A percentile compares a stretch with the other conserved stretches of the same genome.
Evolutionary conservation across 2,888 invertebrate genomes (phyloP).

Genomic region (Drosophila leonis): DNA sequence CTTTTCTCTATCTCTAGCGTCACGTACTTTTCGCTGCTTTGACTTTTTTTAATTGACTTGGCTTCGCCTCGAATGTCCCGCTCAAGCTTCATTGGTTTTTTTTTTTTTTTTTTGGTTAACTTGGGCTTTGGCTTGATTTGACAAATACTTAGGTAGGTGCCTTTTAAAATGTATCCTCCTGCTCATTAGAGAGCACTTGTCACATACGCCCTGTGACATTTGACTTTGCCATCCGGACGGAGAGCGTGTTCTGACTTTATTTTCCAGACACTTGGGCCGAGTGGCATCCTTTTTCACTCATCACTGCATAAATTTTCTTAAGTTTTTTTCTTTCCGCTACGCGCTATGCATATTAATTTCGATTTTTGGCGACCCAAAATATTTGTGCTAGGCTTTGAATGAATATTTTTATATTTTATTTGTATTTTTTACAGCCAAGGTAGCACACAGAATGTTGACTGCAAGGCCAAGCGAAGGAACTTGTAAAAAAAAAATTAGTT

Average conservation of each 20-base stretch:
- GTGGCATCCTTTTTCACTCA: slow-evolving; percentile 83
- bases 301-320: slow-evolving; percentile 76
- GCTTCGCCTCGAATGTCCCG: slow-evolving; percentile 55
- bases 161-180: slow-evolving; percentile 35
- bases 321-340: slow-evolving; percentile 69
- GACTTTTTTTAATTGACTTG: slow-evolving; percentile 84
- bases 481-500: neutral
- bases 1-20: slow-evolving; percentile 54
- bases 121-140: slow-evolving; percentile 53
- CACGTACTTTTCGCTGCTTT: slow-evolving; percentile 80
- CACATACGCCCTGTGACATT: slow-evolving; percentile 70
- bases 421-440: slow-evolving; percentile 1
- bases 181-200: slow-evolving; percentile 75
- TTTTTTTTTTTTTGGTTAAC: neutral
- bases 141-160: slow-evolving; percentile 53
- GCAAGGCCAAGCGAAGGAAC: neutral
- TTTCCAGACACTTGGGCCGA: slow-evolving; percentile 22
- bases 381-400: slow-evolving; percentile 19
- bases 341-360: slow-evolving; percentile 83
- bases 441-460: neutral
- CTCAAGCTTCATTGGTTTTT: slow-evolving; percentile 72
- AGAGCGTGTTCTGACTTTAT: slow-evolving; percentile 39
- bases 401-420: slow-evolving; percentile 2
- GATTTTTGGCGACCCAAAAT: slow-evolving; percentile 19
- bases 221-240: slow-evolving; percentile 42